Conservation (phyloP, 1,140 invertebrate genomes). For the Gerris buenoi region DNA sequence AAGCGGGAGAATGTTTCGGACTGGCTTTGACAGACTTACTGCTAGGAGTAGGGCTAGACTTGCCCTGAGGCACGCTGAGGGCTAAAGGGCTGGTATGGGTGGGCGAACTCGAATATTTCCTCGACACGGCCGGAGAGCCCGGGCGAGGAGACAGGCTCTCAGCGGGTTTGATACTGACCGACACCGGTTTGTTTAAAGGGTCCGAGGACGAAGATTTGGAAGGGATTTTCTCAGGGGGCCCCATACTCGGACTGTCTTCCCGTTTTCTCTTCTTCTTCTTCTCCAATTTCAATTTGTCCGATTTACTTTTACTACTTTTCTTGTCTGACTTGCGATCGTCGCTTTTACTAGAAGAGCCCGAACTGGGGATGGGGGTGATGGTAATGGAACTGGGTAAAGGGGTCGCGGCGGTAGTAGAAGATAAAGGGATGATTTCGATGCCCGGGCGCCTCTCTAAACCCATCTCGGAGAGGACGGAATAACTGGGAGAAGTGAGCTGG, state of each 20-base stretch:
- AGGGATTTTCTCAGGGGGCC: slow-evolving; percentile 64
- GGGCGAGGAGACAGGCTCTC: slow-evolving; percentile 44
- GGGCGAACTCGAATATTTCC: slow-evolving; percentile 52
- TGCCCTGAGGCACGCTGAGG: slow-evolving; percentile 30
- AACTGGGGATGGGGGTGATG: slow-evolving; percentile 49
- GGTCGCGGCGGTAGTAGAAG: slow-evolving; percentile 36
- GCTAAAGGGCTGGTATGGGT: slow-evolving; percentile 37
- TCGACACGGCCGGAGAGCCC: slow-evolving; percentile 43
- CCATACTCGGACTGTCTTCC: slow-evolving; percentile 57
- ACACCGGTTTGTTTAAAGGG: slow-evolving; percentile 52
- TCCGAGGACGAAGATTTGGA: slow-evolving; percentile 43
- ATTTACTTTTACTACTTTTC: slow-evolving; percentile 28
- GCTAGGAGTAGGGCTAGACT: slow-evolving; percentile 40
- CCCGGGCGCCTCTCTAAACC: slow-evolving; percentile 50
- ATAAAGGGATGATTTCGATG: slow-evolving; percentile 65
- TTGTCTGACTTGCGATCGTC: slow-evolving; percentile 50
- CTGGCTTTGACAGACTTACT: slow-evolving; percentile 37
- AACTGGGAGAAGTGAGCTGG: slow-evolving; percentile 31
- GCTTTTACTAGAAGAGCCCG: slow-evolving; percentile 31
- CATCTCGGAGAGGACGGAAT: slow-evolving; percentile 43
- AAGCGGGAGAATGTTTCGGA: slow-evolving; percentile 45
- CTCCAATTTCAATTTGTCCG: slow-evolving; percentile 47
- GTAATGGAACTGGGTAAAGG: slow-evolving; percentile 61
- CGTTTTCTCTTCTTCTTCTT: slow-evolving; percentile 63
- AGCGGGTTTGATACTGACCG: slow-evolving; percentile 54